Evolutionary conservation across 1,140 invertebrate species (phyloP).

Genomic region (Amphibalanus amphitrite): DNA sequence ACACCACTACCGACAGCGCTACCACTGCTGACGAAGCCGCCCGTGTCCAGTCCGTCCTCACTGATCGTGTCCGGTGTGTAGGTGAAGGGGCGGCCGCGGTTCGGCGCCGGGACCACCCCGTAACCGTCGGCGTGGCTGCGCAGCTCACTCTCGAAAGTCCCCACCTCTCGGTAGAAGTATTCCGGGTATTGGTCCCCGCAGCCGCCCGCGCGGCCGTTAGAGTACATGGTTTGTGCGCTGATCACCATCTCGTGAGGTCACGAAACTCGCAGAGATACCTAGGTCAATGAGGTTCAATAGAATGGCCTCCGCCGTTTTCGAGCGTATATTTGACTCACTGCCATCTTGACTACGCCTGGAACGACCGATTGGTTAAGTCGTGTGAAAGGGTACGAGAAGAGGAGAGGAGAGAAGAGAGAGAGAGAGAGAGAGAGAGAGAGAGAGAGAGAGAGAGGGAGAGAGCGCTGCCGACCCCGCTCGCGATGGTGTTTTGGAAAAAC

Average conservation of each 20-base stretch:
- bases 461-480: background rate
- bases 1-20: too few species aligned
- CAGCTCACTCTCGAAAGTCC: background rate
- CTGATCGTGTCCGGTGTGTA: background rate
- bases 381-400: too few species aligned
- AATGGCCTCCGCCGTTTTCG: too few species aligned
- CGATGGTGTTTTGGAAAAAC: background rate
- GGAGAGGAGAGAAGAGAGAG: too few species aligned
- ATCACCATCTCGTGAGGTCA: background rate
- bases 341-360: too few species aligned
- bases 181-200: background rate
- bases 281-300: too few species aligned
- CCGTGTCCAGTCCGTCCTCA: background rate
- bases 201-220: background rate
- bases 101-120: background rate
- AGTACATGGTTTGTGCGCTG: background rate
- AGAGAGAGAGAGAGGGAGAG: too few species aligned
- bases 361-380: too few species aligned
- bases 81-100: background rate
- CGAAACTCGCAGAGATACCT: too few species aligned
- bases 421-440: too few species aligned
- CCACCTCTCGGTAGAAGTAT: background rate
- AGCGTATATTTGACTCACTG: too few species aligned
- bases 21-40: background rate
- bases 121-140: background rate